These are phyloP conservation scores for Watsonalla cultraria DNA, from an alignment of 2,888 invertebrate genomes.

Conservation along the genomic window DNA sequence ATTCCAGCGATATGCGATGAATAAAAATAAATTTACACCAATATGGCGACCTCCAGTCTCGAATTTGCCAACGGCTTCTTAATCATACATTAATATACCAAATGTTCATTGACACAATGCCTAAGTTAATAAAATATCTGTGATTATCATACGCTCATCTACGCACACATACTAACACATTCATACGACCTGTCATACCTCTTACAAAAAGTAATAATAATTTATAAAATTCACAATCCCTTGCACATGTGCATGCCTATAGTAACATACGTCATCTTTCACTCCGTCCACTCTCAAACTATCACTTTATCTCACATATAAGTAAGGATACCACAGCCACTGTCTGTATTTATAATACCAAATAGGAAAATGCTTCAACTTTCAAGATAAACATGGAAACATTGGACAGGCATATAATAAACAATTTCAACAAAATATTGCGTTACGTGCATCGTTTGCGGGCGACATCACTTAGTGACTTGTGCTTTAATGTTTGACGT, in stretches of 20 bases:
- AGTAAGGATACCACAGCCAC: slow-evolving; percentile 79
- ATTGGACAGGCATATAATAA: slow-evolving; percentile 64
- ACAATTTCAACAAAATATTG: slow-evolving; percentile 50
- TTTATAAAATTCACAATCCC: slow-evolving; percentile 77
- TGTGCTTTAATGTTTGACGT: not conserved
- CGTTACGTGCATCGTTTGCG: slow-evolving; percentile 63
- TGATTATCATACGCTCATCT: slow-evolving; percentile 46
- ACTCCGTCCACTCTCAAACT: slow-evolving; percentile 52
- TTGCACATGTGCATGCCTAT: slow-evolving; percentile 77
- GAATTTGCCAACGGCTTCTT: slow-evolving; percentile 61
- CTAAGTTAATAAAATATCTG: slow-evolving; percentile 69
- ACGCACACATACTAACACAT: slow-evolving; percentile 42
- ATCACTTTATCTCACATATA: slow-evolving; percentile 64
- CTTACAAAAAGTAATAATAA: slow-evolving; percentile 72
- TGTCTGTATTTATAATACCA: slow-evolving; percentile 78
- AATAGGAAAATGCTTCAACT: slow-evolving; percentile 76
- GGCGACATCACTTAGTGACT: slow-evolving; percentile 10
- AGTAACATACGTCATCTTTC: slow-evolving; percentile 70
- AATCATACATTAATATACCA: slow-evolving; percentile 58
- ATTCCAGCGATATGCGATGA: slow-evolving; percentile 45
- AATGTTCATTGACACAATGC: slow-evolving; percentile 58
- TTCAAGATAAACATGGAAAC: slow-evolving; percentile 68
- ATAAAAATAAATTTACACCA: slow-evolving; percentile 59
- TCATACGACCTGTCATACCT: slow-evolving; percentile 51
- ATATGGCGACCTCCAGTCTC: slow-evolving; percentile 72